These are phyloP conservation scores for Megaleporinus macrocephalus DNA, from an alignment of 2,113 vertebrate genomes.

Conservation along the genomic window DNA sequence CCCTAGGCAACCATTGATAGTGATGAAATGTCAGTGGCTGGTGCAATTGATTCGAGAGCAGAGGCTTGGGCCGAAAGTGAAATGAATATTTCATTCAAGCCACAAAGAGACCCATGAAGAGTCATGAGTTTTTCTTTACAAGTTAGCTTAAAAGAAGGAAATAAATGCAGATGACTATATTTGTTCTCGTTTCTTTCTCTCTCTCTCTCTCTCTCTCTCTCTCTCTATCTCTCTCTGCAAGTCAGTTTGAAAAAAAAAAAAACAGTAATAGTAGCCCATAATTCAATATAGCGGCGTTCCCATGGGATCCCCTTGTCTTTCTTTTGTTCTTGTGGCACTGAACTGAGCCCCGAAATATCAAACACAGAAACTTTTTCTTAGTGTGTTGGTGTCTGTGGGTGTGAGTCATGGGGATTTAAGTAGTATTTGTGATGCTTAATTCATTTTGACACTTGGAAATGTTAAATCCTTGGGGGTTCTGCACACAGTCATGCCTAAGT, in stretches of 20 bases:
- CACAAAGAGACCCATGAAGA: not conserved
- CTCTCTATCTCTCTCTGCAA: not conserved
- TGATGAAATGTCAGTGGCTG: slow-evolving; percentile 33
- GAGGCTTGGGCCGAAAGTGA: not conserved
- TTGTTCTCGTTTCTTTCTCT: not conserved
- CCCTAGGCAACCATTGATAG: slow-evolving; percentile 44
- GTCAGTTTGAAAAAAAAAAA: not conserved
- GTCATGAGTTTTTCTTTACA: not conserved
- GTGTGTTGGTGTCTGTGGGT: slow-evolving; percentile 38
- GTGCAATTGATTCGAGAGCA: slow-evolving; percentile 19
- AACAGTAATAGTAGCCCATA: not conserved
- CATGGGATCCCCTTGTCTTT: not conserved
- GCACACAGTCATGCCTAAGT: slow-evolving; percentile 61
- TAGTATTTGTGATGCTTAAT: slow-evolving; percentile 64
- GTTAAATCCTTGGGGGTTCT: slow-evolving; percentile 66
- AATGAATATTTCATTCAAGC: slow-evolving; percentile 19
- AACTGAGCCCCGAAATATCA: slow-evolving; percentile 25
- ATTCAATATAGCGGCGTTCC: slow-evolving; percentile 8
- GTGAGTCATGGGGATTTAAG: slow-evolving; percentile 56
- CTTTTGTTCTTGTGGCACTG: not conserved
- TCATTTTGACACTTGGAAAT: slow-evolving; percentile 68
- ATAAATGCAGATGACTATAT: too few species aligned
- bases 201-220: not conserved
- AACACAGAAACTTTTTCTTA: slow-evolving; percentile 43
- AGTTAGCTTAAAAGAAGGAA: not conserved